Base-by-base conservation (phyloP, 2,113 vertebrate species). In the Maccullochella peelii region DNA sequence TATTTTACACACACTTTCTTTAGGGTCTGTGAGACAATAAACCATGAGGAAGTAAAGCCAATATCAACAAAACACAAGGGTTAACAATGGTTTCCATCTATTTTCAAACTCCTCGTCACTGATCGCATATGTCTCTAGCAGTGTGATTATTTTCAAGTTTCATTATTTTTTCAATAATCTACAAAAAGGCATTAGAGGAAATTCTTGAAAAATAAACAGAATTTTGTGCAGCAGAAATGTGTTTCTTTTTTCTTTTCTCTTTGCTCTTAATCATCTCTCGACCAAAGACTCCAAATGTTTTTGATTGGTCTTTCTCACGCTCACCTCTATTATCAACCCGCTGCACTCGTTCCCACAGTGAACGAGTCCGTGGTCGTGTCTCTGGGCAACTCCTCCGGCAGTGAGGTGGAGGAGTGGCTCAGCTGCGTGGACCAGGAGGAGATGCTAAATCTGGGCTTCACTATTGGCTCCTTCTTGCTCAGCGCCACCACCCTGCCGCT, bases 371-470 rank as follows among this genome's bases (percentile, higher is more conserved):
- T 58, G 40, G 44, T 84, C 7, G 4, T 82, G 8, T 21, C 73
- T 30, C 18, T 54, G 54, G 71, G 73, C 6, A 94, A 94, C 70
- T 59, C 62, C 10, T 58, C 82, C 3, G 1, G 0, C 2, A 47
- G 12, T 0, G 55, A 62, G 23, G 33, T 0, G 5, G 86, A 86
- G 2, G 75, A 84, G 2, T 93, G 85, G 91, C 59, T 58, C 25
- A 96, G 91, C 90, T 98, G 97, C 16, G 95, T 95, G 71, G 88
- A 85, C 23, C 97, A 98, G 92, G 97, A 97, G 3, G 94, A 97
- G 86, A 98, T 97, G 97, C 94, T 98, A 38, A 98, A 97, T 63
- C 83, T 98, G 89, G 97, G 96, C 72, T 98, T 98, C 91, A 98
- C 97, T 78, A 97, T 98, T 0, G 97, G 97, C 20, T 97, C 97